Conservation (phyloP, 2,797 vertebrate genomes). For the Oceanodroma leucorhoa region DNA sequence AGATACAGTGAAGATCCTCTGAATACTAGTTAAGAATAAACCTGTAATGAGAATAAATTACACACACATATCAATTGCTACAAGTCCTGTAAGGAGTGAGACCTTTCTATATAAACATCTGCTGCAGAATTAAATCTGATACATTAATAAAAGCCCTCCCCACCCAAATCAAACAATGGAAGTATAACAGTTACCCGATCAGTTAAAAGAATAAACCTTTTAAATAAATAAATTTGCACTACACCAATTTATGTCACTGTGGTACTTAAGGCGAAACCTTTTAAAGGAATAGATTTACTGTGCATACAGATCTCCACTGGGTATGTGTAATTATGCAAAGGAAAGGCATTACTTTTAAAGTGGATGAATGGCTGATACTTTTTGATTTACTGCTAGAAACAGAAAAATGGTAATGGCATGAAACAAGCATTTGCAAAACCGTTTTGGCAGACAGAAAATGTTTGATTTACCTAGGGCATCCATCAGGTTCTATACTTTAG, state of each 20-base stretch:
- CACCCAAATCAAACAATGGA: constrained; percentile 67
- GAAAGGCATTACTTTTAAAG: constrained; percentile 78
- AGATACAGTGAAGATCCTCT: constrained; percentile 25
- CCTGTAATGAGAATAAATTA: constrained; percentile 69
- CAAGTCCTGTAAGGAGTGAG: constrained; percentile 38
- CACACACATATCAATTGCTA: constrained; percentile 55
- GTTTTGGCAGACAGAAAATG: constrained; percentile 72
- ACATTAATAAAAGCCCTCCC: constrained; percentile 57
- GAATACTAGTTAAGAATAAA: constrained; percentile 69
- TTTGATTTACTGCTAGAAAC: constrained; percentile 77
- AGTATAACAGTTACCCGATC: constrained; percentile 63
- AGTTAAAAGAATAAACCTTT: constrained; percentile 79
- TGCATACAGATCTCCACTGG: constrained; percentile 70
- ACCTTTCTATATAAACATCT: constrained; percentile 67
- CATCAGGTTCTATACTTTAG: constrained; percentile 73
- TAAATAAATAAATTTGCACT: constrained; percentile 78
- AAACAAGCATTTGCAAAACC: constrained; percentile 77
- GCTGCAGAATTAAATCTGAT: constrained; percentile 68
- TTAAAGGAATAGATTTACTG: constrained; percentile 79
- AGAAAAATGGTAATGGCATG: constrained; percentile 77
- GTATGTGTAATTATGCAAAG: constrained; percentile 75
- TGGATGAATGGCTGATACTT: constrained; percentile 76
- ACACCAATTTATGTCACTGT: constrained; percentile 75
- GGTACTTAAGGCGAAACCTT: constrained; percentile 77
- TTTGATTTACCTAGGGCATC: constrained; percentile 77